phyloP scores from a whole-genome alignment of 2,888 invertebrate genomes.

The Meteorus cinctellus region DNA sequence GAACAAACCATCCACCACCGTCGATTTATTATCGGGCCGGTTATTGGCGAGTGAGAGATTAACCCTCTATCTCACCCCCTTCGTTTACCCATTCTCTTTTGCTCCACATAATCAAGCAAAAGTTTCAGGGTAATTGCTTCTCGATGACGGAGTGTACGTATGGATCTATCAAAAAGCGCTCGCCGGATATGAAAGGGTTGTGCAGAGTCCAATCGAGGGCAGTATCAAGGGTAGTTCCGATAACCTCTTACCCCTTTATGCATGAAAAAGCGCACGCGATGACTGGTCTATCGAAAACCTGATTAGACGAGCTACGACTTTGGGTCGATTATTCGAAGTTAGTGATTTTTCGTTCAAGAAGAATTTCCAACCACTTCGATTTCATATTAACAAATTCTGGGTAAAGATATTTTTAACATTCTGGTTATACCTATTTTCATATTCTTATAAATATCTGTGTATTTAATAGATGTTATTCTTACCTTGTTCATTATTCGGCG shows the following conservation, averaged over 20 bases:
- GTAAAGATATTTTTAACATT: not conserved
- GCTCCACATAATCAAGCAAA: conserved; percentile 33
- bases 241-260: not conserved
- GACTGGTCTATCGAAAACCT: conserved; percentile 51
- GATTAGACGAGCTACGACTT: conserved; percentile 56
- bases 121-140: conserved; percentile 48
- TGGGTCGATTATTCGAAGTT: conserved; percentile 61
- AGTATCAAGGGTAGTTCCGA: not conserved
- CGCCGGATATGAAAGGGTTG: conserved; percentile 31
- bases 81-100: conserved; percentile 15
- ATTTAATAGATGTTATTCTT: conserved; percentile 48
- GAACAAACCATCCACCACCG: not conserved
- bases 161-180: conserved; percentile 34
- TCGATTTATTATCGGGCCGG: conserved; percentile 30
- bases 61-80: not conserved
- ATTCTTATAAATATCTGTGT: too few species aligned
- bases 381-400: not conserved
- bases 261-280: conserved; percentile 52
- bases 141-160: conserved; percentile 21
- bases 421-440: too few species aligned
- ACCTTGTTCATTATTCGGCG: conserved; percentile 74
- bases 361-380: not conserved
- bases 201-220: conserved; percentile 30
- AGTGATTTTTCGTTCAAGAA: conserved; percentile 44
- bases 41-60: conserved; percentile 12